Percentiles rank a stretch among this genome's conserved stretches.
Evolutionary conservation across 2,888 invertebrate genomes (phyloP).

Genomic region (Parascotia fuliginaria): DNA sequence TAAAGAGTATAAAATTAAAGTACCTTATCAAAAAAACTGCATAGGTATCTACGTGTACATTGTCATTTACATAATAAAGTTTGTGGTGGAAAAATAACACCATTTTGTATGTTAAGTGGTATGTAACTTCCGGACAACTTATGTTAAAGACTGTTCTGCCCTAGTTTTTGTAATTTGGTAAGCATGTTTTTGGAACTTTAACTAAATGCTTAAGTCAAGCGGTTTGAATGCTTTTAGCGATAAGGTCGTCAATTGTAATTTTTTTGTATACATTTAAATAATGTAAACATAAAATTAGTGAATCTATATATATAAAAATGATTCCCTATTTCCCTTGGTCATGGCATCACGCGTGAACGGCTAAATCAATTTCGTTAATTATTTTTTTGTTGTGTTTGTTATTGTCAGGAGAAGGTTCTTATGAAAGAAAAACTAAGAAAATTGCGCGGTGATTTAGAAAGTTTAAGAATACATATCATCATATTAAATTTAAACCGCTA

Average conservation of each 20-base stretch:
- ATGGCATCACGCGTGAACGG: no score
- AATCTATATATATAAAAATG: no score
- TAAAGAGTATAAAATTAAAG: slow-evolving; percentile 34
- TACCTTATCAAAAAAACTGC: slow-evolving; percentile 53
- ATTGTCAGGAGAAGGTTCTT: no score
- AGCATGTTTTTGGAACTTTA: slow-evolving; percentile 22
- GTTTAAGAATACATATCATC: no score
- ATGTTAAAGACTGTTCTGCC: slow-evolving; percentile 45
- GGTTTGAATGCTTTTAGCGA: neutral
- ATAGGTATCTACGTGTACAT: slow-evolving; percentile 45
- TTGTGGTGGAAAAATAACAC: slow-evolving; percentile 63
- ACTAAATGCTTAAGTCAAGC: slow-evolving; percentile 7
- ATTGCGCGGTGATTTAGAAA: no score
- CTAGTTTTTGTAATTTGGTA: slow-evolving; percentile 35
- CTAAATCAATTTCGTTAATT: no score
- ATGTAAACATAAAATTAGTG: no score
- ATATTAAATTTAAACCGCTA: no score
- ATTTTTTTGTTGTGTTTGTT: no score
- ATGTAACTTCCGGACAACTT: slow-evolving; percentile 54
- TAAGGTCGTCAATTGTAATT: neutral
- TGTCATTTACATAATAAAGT: slow-evolving; percentile 69
- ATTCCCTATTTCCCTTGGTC: no score
- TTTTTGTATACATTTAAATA: no score
- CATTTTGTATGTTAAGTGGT: slow-evolving; percentile 69
- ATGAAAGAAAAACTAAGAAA: no score